Conservation (phyloP, 2,888 invertebrate genomes). For the Spialia ferax region DNA sequence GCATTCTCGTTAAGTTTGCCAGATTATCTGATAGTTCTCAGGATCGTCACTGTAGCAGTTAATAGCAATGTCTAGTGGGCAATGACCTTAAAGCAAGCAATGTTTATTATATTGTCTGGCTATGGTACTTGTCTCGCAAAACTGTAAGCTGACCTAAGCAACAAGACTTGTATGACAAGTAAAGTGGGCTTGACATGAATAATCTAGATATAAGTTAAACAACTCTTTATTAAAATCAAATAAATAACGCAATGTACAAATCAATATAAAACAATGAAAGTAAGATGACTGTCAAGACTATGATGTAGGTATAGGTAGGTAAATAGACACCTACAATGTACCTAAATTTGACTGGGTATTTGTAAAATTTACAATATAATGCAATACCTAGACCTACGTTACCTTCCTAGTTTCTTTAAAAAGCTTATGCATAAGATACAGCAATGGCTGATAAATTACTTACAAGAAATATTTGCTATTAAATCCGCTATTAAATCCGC, state of each 20-base stretch:
- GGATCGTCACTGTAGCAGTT: constrained; percentile 13
- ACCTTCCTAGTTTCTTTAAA: too few species aligned
- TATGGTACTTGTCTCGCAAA: constrained; percentile 7
- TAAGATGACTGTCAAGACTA: too few species aligned
- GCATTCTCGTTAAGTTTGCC: constrained; percentile 23
- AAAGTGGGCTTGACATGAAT: neutral
- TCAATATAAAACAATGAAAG: too few species aligned
- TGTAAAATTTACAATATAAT: too few species aligned
- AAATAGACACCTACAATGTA: too few species aligned
- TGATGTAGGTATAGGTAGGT: too few species aligned
- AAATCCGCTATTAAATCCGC: too few species aligned
- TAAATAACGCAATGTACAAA: neutral
- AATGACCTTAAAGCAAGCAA: constrained; percentile 16
- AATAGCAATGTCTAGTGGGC: constrained; percentile 16
- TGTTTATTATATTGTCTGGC: constrained; percentile 28
- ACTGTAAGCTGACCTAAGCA: neutral
- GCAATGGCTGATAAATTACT: too few species aligned
- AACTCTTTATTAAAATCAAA: neutral
- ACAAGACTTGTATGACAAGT: neutral
- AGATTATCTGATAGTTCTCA: constrained; percentile 30
- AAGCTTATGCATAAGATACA: too few species aligned
- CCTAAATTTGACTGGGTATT: too few species aligned
- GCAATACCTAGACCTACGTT: too few species aligned
- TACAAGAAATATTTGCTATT: too few species aligned
- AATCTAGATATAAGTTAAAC: neutral